Conservation (phyloP, 2,113 vertebrate genomes). For the Grammomys dolichurus region DNA sequence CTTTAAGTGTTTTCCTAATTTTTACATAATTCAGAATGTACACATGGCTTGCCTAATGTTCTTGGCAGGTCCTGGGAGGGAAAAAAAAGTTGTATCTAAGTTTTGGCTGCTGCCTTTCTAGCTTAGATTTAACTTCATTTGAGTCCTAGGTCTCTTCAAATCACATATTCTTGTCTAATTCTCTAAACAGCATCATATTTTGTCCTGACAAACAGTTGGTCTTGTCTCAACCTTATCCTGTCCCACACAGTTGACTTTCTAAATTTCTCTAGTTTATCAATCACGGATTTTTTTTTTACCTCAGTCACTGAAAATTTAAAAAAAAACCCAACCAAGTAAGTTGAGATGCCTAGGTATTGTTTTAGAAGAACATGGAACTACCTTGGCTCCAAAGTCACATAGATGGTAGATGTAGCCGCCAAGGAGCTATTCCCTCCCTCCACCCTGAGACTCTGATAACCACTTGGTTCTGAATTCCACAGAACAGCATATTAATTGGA, state of each 20-base stretch:
- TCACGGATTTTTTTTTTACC: not conserved
- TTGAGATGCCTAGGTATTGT: not conserved
- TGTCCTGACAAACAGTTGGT: not conserved
- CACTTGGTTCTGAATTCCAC: not conserved
- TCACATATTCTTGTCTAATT: not conserved
- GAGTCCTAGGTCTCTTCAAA: not conserved
- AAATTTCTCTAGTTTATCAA: not conserved
- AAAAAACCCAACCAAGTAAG: not conserved
- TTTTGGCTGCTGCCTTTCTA: not conserved
- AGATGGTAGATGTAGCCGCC: not conserved
- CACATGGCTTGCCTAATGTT: not conserved
- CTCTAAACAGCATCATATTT: not conserved
- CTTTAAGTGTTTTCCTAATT: constrained; percentile 19
- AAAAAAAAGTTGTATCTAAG: not conserved
- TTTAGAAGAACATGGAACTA: not conserved
- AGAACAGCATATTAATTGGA: no score
- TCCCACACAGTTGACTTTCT: not conserved
- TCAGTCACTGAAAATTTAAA: not conserved
- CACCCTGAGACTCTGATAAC: not conserved
- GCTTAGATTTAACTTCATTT: not conserved
- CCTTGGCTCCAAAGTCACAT: not conserved
- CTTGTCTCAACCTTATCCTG: not conserved
- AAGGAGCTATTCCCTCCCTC: not conserved
- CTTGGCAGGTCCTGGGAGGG: constrained; percentile 6
- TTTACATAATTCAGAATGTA: not conserved